Evolutionary conservation across 2,888 invertebrate genomes (phyloP).

Genomic region (Cheilosia vernalis): DNA sequence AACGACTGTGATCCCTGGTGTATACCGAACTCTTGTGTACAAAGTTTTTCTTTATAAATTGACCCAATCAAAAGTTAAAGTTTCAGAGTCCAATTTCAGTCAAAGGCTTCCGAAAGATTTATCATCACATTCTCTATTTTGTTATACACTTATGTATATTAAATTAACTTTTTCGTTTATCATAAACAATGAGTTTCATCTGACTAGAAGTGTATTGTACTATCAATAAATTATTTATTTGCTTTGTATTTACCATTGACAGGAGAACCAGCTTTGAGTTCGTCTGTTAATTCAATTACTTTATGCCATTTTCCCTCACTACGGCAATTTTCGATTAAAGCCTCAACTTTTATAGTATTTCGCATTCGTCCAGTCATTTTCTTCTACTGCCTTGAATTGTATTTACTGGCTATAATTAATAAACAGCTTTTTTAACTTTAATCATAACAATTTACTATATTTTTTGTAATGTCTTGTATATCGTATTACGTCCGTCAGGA

Average conservation of each 20-base stretch:
- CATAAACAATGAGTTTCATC: not conserved
- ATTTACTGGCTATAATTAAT: not conserved
- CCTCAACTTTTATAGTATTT: slow-evolving; percentile 86
- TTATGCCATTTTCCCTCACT: slow-evolving; percentile 97
- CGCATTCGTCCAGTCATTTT: slow-evolving; percentile 80
- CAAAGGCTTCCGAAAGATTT: no score
- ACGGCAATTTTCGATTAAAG: slow-evolving; percentile 94
- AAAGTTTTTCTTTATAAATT: not conserved
- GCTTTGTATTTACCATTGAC: slow-evolving; percentile 86
- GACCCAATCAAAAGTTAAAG: not conserved
- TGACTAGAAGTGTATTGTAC: not conserved
- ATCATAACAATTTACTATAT: slow-evolving; percentile 17
- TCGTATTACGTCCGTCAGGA: slow-evolving; percentile 10
- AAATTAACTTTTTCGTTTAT: no score
- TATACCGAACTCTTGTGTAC: no score
- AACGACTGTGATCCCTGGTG: no score
- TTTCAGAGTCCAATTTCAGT: no score
- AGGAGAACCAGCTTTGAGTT: slow-evolving; percentile 90
- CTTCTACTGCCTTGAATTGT: not conserved
- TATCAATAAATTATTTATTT: not conserved
- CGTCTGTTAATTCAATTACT: slow-evolving; percentile 93
- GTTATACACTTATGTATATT: no score
- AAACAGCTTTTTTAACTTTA: not conserved
- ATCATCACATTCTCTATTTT: no score
- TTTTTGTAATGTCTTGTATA: slow-evolving; percentile 10